A percentile compares a stretch with the other conserved stretches of the same genome.
Evolutionary conservation across 2,113 vertebrate genomes (phyloP).

Genomic region (Nesogale talazaci): DNA sequence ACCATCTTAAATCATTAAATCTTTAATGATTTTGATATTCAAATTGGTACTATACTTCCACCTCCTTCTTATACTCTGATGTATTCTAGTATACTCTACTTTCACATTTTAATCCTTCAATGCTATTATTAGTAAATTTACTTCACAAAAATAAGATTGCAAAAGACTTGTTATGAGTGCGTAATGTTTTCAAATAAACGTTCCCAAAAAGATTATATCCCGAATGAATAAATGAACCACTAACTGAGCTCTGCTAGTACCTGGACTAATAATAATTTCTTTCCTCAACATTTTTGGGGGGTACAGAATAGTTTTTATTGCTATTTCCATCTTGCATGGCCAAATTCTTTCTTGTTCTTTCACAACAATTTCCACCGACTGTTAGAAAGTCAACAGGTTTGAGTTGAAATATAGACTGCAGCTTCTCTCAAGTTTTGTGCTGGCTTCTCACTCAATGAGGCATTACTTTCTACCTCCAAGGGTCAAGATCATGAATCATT

Average conservation of each 20-base stretch:
- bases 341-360: constrained; percentile 76
- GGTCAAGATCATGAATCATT: constrained; percentile 69
- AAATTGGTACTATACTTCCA: constrained; percentile 44
- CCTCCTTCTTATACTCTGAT: neutral
- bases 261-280: constrained; percentile 44
- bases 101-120: constrained; percentile 51
- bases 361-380: constrained; percentile 78
- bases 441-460: constrained; percentile 67
- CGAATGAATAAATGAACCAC: constrained; percentile 51
- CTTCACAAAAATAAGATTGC: constrained; percentile 64
- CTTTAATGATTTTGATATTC: constrained; percentile 4
- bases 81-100: constrained; percentile 2
- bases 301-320: constrained; percentile 65
- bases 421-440: constrained; percentile 58
- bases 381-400: constrained; percentile 72
- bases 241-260: constrained; percentile 46
- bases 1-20: neutral
- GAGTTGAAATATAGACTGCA: constrained; percentile 59
- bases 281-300: constrained; percentile 57
- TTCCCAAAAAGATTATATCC: constrained; percentile 60
- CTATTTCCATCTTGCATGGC: constrained; percentile 72
- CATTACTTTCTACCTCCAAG: constrained; percentile 68
- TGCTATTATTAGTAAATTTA: constrained; percentile 14
- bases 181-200: constrained; percentile 33
- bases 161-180: constrained; percentile 54